Base-by-base conservation (phyloP, 2,113 vertebrate species). In the Verasper variegatus region DNA sequence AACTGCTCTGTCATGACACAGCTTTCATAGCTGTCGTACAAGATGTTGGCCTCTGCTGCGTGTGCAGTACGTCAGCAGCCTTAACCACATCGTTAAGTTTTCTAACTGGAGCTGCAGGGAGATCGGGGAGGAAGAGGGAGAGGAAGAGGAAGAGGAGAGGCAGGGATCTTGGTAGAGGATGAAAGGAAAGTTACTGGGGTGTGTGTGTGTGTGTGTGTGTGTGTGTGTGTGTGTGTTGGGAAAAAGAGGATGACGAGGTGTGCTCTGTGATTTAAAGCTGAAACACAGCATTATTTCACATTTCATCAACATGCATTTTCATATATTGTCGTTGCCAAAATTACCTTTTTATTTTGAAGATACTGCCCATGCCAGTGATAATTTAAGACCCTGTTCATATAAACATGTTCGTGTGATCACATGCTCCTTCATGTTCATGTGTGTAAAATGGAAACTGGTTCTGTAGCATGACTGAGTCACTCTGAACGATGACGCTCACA, bases 401-500 rank as follows among this genome's bases (percentile, higher is more conserved):
- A 18, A 15, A 51, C 47, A 51, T 18, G 45, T 47, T 47, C 3
- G 45, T 15, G 45, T 15, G 27, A 27, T 27, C 27, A 27, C 35
- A 37, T 10, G 40, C 13, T 13, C 11, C 1, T 42, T 12, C 40
- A 3, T 42, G 10, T 42, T 17, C 15, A 20, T 7, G 47, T 5
- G 47, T 37, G 35, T 37, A 10, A 37, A 10, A 37, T 37, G 35
- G 35, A 37, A 37, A 9, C 31, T 31, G 31, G 31, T 31, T 31
- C 21, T 10, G 24, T 7, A 0, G 18, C 6, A 4, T 1, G 13
- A 35, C 51, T 54, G 0, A 0, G 67, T 88, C 76, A 74, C 62
- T 67, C 31, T n/a, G 72, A 84, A 18, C 47, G 47, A 51, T 18
- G 47, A 51, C 47, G 47, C 47, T 51, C 18, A 51, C 47, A 5